Evolutionary conservation across 2,113 vertebrate species (phyloP), one percentile per base, ranked within the genome.

Genomic region (Pyxicephalus adspersus): DNA sequence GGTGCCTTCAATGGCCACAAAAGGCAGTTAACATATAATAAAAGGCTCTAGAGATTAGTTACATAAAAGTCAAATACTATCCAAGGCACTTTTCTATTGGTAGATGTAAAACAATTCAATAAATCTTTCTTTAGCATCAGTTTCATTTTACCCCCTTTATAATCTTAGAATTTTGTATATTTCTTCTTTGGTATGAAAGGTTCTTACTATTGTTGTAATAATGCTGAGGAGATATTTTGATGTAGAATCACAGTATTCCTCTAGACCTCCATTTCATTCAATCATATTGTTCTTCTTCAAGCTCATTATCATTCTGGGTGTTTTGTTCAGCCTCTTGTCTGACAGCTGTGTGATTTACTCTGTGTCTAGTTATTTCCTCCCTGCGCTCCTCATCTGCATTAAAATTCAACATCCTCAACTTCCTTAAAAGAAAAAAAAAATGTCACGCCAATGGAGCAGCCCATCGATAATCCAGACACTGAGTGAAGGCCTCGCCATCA

Each of bases 321-420:
- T 50, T 80, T 38, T 63, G 34, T 38, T 51, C 77, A 50, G 64
- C 64, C 65, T 60, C 29, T 58, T 68, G 57, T 71, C 77, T 71
- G 67, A 52, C 52, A 71, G 66, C 34, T 71, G 65, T 25, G 55
- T 63, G 55, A 80, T 80, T 38, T 50, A 29, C 31, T 80, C 25
- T 19, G 54, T 60, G 23, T 70, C 22, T 71, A 22, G 55, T 28
- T 68, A 38, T 79, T 79, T 79, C 64, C 54, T 60, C 64, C 64
- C 61, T 31, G 25, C 18, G n/a, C 64, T 68, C 45, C 18, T 11
- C 54, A 63, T 71, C 71, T 31, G 6, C 66, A 71, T 71, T 71
- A 52, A 71, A 61, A 80, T 80, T 79, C 77, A 79, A 67, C 51
- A 67, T 79, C 52, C 23, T 60, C 29, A 45, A 19, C 29, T 55